These are phyloP conservation scores for Bombus picipes DNA, from an alignment of 1,140 invertebrate species.

Conservation along the genomic window DNA sequence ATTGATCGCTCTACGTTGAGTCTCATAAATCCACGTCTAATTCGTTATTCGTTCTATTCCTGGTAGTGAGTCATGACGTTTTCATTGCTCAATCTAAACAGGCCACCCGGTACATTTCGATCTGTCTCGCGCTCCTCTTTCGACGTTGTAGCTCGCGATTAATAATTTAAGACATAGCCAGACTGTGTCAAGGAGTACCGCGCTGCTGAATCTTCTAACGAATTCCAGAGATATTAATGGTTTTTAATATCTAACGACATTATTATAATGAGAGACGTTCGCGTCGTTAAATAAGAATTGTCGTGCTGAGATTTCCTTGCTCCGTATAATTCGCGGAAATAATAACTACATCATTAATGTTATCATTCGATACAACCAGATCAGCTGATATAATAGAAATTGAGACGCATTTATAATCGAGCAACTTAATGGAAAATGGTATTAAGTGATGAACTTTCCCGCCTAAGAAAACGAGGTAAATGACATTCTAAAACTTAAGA, in stretches of 20 bases:
- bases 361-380: neutral
- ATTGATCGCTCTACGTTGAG: too few species aligned
- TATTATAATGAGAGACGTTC: neutral
- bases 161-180: neutral
- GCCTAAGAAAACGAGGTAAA: too few species aligned
- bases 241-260: neutral
- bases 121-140: neutral
- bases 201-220: neutral
- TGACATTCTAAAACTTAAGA: too few species aligned
- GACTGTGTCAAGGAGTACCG: neutral
- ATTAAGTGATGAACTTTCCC: too few species aligned
- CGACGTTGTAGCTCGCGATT: neutral
- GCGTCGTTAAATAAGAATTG: neutral
- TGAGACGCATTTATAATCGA: neutral
- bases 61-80: too few species aligned
- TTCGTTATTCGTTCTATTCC: neutral
- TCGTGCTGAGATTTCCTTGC: too few species aligned
- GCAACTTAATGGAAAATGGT: too few species aligned
- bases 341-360: neutral
- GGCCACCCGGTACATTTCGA: slow-evolving; percentile 4
- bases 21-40: neutral
- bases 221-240: neutral
- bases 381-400: neutral
- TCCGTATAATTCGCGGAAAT: neutral
- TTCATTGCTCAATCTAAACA: too few species aligned